Evolutionary conservation across 1,140 invertebrate genomes (phyloP).

Genomic region (Drosophila sturtevanti): DNA sequence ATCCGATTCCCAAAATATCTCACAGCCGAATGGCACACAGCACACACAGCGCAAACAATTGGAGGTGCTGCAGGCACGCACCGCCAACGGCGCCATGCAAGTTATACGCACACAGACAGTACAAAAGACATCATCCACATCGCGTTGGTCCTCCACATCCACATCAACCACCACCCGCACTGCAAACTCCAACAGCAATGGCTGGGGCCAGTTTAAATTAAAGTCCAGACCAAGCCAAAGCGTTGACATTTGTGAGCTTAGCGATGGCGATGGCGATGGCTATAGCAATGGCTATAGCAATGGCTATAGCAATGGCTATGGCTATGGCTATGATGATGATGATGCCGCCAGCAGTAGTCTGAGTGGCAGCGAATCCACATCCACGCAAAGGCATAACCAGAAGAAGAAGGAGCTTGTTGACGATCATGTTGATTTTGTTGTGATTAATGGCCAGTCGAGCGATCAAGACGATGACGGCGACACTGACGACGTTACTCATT

Average conservation of each 20-base stretch:
- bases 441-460: constrained; percentile 69
- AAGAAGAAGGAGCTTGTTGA: constrained; percentile 65
- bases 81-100: constrained; percentile 83
- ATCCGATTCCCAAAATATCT: constrained; percentile 83
- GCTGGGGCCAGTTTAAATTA: constrained; percentile 12
- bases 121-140: constrained; percentile 83
- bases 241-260: constrained; percentile 75
- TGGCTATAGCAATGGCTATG: constrained; percentile 52
- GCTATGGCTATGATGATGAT: constrained; percentile 23
- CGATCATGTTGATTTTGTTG: constrained; percentile 78
- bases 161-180: constrained; percentile 64
- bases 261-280: constrained; percentile 43
- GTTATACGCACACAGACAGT: constrained; percentile 84
- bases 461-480: constrained; percentile 47
- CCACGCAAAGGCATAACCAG: constrained; percentile 21
- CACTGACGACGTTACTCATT: constrained; percentile 51
- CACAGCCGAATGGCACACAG: constrained; percentile 82
- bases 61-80: constrained; percentile 83
- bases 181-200: constrained; percentile 33
- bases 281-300: constrained; percentile 43
- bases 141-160: constrained; percentile 79
- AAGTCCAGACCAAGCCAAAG: constrained; percentile 32
- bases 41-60: constrained; percentile 84
- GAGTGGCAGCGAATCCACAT: constrained; percentile 51
- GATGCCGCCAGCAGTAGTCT: constrained; percentile 27